Percentiles rank a stretch among this genome's conserved stretches.
Evolutionary conservation across 1,140 invertebrate genomes (phyloP).

Genomic region (Dinothrombium tinctorium): DNA sequence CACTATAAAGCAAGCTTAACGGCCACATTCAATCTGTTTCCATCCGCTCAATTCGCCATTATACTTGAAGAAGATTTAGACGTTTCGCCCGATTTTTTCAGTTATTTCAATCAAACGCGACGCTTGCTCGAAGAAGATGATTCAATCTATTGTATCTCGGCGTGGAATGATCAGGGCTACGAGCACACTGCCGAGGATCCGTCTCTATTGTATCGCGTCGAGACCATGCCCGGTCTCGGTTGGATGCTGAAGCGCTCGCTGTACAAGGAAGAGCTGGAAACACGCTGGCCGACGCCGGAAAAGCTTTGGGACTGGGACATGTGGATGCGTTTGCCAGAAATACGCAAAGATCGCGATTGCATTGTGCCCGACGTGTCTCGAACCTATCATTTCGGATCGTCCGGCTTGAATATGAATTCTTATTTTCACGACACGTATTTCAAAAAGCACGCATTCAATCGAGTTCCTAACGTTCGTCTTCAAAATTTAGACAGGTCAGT

Average conservation of each 20-base stretch:
- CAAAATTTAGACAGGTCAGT: conserved; percentile 30
- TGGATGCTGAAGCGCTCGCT: conserved; percentile 34
- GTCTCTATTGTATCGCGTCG: conserved; percentile 31
- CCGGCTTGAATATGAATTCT: conserved; percentile 40
- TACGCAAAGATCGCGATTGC: conserved; percentile 35
- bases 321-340: conserved; percentile 35
- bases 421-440: conserved; percentile 37
- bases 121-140: conserved; percentile 31
- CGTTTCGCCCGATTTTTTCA: conserved; percentile 34
- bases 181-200: conserved; percentile 35
- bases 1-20: conserved; percentile 40
- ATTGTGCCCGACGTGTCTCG: conserved; percentile 39
- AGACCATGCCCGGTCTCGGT: conserved; percentile 41
- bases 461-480: conserved; percentile 26
- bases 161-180: conserved; percentile 42
- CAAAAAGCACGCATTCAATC: conserved; percentile 35
- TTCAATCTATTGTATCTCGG: conserved; percentile 35
- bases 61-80: conserved; percentile 40
- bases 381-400: conserved; percentile 40
- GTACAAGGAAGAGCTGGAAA: conserved; percentile 36
- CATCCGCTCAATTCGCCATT: conserved; percentile 33
- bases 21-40: conserved; percentile 36
- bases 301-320: conserved; percentile 42
- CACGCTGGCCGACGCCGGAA: conserved; percentile 34
- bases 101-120: conserved; percentile 36